Evolutionary conservation across 2,113 vertebrate genomes (phyloP).

Genomic region (Jaculus jaculus): DNA sequence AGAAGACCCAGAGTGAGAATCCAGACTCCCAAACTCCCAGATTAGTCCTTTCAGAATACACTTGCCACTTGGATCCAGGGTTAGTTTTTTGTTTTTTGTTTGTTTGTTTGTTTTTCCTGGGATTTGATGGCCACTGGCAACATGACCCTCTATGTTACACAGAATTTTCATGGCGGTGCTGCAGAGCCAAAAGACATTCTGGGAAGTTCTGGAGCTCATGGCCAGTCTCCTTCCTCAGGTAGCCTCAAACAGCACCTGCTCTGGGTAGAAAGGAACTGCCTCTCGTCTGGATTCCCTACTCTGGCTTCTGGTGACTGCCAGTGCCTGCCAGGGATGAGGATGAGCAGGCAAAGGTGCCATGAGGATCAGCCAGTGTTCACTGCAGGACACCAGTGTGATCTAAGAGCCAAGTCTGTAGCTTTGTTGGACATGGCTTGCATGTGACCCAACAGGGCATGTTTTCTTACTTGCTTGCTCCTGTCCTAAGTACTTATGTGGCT

Average conservation of each 20-base stretch:
- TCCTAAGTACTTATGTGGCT: background rate
- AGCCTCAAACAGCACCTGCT: background rate
- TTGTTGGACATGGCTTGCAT: background rate
- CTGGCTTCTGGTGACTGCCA: fast-evolving
- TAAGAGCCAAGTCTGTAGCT: background rate
- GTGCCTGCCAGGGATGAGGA: background rate
- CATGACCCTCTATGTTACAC: background rate
- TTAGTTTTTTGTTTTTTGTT: too few relatives aligned
- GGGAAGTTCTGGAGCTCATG: background rate
- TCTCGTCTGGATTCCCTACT: background rate
- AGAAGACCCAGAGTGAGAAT: background rate
- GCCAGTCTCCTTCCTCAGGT: background rate
- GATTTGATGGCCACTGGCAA: background rate
- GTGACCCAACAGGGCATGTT: background rate
- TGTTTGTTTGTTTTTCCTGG: too few relatives aligned
- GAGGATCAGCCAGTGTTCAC: too few relatives aligned
- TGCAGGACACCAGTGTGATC: background rate
- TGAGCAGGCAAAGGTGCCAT: background rate
- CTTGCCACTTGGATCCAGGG: background rate
- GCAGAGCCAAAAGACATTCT: background rate
- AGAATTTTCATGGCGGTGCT: background rate
- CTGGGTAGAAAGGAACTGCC: background rate
- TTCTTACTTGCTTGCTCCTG: background rate
- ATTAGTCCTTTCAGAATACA: background rate
- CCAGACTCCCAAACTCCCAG: background rate